Percentiles rank a stretch among this genome's conserved stretches.
Conservation (phyloP, 2,797 vertebrate species). For the Tragopan temminckii region DNA sequence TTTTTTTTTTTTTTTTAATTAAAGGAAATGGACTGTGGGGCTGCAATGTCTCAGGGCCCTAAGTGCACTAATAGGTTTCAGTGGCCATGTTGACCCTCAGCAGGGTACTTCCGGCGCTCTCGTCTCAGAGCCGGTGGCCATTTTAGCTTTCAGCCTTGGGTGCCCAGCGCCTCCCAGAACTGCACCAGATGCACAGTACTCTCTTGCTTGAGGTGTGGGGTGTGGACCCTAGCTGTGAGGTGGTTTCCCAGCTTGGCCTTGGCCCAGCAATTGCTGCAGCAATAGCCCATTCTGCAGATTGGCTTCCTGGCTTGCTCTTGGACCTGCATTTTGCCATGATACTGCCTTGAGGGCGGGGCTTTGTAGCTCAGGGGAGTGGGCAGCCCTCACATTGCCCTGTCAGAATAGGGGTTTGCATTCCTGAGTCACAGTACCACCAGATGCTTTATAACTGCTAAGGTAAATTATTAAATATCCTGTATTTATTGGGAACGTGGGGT, state of each 20-base stretch:
- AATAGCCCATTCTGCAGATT: fast-evolving
- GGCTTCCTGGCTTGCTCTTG: fast-evolving
- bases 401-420: fast-evolving
- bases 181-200: fast-evolving
- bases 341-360: neutral
- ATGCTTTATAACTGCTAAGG: fast-evolving
- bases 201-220: neutral
- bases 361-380: fast-evolving
- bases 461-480: fast-evolving
- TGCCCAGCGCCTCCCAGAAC: fast-evolving
- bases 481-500: fast-evolving
- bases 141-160: neutral
- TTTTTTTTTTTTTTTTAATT: neutral
- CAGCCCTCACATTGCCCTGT: fast-evolving
- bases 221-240: fast-evolving
- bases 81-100: too few relatives aligned
- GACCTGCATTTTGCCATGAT: neutral
- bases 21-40: neutral
- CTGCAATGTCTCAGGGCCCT: fast-evolving
- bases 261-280: fast-evolving
- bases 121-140: neutral
- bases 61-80: neutral
- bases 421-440: fast-evolving
- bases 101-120: too few relatives aligned
- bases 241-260: neutral